Evolutionary conservation across 2,113 vertebrate species (phyloP).

Genomic region (Tringa solitaria): DNA sequence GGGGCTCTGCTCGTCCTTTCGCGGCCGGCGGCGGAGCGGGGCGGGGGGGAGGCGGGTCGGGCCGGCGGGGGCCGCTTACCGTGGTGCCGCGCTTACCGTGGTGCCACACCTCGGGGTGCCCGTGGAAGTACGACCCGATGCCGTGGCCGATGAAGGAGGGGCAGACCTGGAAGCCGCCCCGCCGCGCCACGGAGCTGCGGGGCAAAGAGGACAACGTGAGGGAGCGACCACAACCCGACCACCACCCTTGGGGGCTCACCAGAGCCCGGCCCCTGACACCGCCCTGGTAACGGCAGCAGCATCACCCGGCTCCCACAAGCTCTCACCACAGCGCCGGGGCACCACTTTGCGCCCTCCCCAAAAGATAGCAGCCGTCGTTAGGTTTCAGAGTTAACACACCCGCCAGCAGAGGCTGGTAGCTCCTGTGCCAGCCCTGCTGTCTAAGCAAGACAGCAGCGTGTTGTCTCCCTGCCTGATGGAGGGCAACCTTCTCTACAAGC

Average conservation of each 20-base stretch:
- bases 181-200: slow-evolving; percentile 80
- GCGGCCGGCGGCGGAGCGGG: neutral
- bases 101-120: slow-evolving; percentile 96
- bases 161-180: slow-evolving; percentile 84
- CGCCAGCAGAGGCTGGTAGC: neutral
- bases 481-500: neutral
- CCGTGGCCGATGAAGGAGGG: slow-evolving; percentile 93
- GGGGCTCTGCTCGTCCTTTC: neutral
- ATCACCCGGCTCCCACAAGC: accelerated
- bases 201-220: neutral
- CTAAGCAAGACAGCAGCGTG: neutral
- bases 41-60: too few species aligned
- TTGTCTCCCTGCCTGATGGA: neutral
- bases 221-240: neutral
- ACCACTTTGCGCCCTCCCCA: accelerated
- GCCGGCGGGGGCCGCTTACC: slow-evolving; percentile 54
- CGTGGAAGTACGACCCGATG: slow-evolving; percentile 93
- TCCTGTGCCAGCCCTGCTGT: neutral
- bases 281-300: accelerated
- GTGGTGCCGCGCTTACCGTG: slow-evolving; percentile 80
- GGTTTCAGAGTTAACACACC: neutral
- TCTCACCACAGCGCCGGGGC: too few species aligned
- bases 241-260: neutral
- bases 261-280: neutral
- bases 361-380: neutral